Evolutionary conservation across 2,797 vertebrate genomes (phyloP).

Genomic region (Acipenser transmontanus): DNA sequence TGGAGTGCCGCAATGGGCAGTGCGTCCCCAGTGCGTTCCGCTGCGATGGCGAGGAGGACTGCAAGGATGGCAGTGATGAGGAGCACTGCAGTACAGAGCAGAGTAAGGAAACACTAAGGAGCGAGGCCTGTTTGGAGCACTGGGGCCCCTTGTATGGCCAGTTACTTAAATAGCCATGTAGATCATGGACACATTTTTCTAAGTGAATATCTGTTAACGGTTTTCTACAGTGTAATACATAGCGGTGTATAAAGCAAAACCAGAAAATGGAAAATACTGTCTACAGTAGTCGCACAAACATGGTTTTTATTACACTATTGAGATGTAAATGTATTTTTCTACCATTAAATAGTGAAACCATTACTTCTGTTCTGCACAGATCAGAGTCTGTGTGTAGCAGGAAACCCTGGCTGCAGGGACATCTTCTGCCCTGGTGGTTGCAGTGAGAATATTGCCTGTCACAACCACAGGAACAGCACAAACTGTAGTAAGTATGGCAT

Average conservation of each 20-base stretch:
- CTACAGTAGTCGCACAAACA: too few species aligned
- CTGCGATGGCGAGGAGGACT: slow-evolving; percentile 89
- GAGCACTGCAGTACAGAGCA: slow-evolving; percentile 66
- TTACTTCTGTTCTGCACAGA: slow-evolving; percentile 43
- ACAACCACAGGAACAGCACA: slow-evolving; percentile 43
- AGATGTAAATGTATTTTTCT: too few species aligned
- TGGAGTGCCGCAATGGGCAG: slow-evolving; percentile 80
- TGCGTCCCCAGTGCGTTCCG: slow-evolving; percentile 80
- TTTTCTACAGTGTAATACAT: too few species aligned
- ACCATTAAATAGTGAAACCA: too few species aligned
- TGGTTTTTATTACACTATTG: too few species aligned
- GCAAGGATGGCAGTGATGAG: slow-evolving; percentile 88
- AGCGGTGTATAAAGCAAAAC: too few species aligned
- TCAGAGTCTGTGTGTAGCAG: slow-evolving; percentile 63
- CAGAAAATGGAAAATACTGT: too few species aligned
- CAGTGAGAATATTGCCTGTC: slow-evolving; percentile 52
- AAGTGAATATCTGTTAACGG: too few species aligned
- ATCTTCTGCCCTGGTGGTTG: slow-evolving; percentile 65
- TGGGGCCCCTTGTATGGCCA: too few species aligned
- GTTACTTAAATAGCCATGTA: too few species aligned
- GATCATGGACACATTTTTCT: too few species aligned
- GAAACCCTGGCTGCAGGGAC: slow-evolving; percentile 63
- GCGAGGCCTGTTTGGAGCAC: too few species aligned
- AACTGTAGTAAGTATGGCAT: slow-evolving; percentile 77
- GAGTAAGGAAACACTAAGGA: slow-evolving; percentile 19